These are phyloP conservation scores for Aspidoscelis tigris DNA, from an alignment of 2,113 vertebrate species.

Conservation along the genomic window DNA sequence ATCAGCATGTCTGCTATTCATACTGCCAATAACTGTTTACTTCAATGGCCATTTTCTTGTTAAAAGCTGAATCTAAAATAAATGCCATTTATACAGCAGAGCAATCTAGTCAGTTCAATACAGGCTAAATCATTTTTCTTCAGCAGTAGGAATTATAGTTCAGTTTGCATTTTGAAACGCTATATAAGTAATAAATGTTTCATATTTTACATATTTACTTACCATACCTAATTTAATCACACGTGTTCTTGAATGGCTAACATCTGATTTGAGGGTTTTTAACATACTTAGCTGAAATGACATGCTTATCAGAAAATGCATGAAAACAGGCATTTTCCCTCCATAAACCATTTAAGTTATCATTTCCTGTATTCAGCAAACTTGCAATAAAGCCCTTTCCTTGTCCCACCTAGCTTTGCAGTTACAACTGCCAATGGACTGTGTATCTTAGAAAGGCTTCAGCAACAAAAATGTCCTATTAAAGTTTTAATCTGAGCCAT, in stretches of 20 bases:
- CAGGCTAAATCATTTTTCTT: neutral
- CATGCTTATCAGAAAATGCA: conserved; percentile 70
- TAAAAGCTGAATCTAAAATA: conserved; percentile 36
- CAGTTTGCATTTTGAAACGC: conserved; percentile 21
- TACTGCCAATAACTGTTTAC: conserved; percentile 34
- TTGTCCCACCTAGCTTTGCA: conserved; percentile 55
- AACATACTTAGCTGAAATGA: conserved; percentile 70
- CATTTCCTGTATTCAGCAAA: conserved; percentile 60
- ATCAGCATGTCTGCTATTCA: conserved; percentile 10
- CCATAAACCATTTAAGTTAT: conserved; percentile 64
- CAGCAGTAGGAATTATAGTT: conserved; percentile 38
- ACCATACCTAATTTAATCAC: conserved; percentile 40
- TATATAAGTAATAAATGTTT: conserved; percentile 28
- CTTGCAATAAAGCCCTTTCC: conserved; percentile 62
- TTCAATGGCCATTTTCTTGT: conserved; percentile 47
- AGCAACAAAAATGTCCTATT: neutral
- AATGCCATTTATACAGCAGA: neutral
- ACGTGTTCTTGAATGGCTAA: conserved; percentile 59
- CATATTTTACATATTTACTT: conserved; percentile 47
- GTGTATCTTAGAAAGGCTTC: conserved; percentile 38
- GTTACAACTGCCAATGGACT: conserved; percentile 41
- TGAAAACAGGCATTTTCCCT: conserved; percentile 62
- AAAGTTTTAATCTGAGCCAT: conserved; percentile 44
- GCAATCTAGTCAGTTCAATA: conserved; percentile 21
- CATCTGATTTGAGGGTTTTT: conserved; percentile 68